A percentile compares a stretch with the other conserved stretches of the same genome.
Conservation (phyloP, 2,797 vertebrate genomes). For the Channallabes apus region DNA sequence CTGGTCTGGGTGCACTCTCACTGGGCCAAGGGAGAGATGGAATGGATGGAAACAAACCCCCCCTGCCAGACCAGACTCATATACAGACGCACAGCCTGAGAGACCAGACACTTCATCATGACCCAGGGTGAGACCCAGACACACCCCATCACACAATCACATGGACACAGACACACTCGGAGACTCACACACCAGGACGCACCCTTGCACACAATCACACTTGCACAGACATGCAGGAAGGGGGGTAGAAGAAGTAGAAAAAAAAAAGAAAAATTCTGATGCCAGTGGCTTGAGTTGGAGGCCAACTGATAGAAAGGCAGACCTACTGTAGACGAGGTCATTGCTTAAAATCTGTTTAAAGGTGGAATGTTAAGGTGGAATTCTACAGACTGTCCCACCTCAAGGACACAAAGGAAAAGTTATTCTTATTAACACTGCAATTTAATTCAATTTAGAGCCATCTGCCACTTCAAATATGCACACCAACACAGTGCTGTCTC, state of each 20-base stretch:
- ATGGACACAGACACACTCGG: conserved; percentile 52
- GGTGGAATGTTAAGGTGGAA: conserved; percentile 48
- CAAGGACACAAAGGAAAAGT: conserved; percentile 57
- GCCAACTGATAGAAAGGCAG: conserved; percentile 47
- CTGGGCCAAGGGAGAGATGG: conserved; percentile 30
- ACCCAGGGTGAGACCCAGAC: conserved; percentile 57
- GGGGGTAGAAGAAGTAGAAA: neutral
- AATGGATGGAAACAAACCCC: conserved; percentile 35
- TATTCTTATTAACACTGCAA: conserved; percentile 58
- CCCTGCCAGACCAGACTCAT: conserved; percentile 44
- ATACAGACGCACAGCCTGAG: conserved; percentile 53
- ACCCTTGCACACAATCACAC: conserved; percentile 50
- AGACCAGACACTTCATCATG: conserved; percentile 59
- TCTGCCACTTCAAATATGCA: conserved; percentile 56
- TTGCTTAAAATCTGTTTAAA: conserved; percentile 39
- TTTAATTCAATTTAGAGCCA: conserved; percentile 60
- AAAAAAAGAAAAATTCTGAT: conserved; percentile 7
- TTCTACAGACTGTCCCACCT: conserved; percentile 30
- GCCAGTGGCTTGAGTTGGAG: conserved; percentile 33
- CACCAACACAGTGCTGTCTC: conserved; percentile 50
- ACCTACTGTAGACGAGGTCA: conserved; percentile 42
- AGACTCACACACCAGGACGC: conserved; percentile 51
- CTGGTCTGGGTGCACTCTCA: conserved; percentile 35
- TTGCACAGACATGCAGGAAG: conserved; percentile 50
- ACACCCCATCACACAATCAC: conserved; percentile 54